Percentiles rank a stretch among this genome's conserved stretches.
Evolutionary conservation across 2,113 vertebrate genomes (phyloP).

Genomic region (Lamprotornis superbus): DNA sequence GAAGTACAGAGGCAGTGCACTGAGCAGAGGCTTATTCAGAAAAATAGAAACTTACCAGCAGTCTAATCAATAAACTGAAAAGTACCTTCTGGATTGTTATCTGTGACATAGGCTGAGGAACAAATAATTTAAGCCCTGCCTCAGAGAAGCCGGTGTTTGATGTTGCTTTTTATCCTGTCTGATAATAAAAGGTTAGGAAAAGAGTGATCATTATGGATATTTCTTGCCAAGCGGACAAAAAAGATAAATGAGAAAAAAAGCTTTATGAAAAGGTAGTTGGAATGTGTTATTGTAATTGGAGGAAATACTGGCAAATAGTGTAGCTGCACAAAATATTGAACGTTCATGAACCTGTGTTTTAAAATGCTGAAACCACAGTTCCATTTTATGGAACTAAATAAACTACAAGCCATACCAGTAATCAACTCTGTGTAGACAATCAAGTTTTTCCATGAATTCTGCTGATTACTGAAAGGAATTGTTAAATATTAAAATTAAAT

Average conservation of each 20-base stretch:
- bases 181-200: conserved; percentile 60
- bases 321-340: conserved; percentile 37
- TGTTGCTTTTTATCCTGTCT: conserved; percentile 36
- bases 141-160: conserved; percentile 48
- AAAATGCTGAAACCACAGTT: conserved; percentile 31
- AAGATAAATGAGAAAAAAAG: conserved; percentile 28
- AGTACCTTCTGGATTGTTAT: background rate
- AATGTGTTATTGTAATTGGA: conserved; percentile 37
- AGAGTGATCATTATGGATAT: conserved; percentile 44
- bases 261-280: conserved; percentile 35
- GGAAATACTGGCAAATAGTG: conserved; percentile 48
- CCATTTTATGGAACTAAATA: conserved; percentile 35
- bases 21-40: background rate
- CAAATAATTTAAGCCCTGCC: background rate
- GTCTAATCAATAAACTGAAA: background rate
- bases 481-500: background rate
- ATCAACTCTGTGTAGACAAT: background rate
- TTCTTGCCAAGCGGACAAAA: conserved; percentile 50
- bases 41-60: background rate
- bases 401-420: background rate
- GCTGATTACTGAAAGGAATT: background rate
- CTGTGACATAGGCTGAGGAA: background rate
- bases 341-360: conserved; percentile 33
- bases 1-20: background rate
- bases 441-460: background rate